A percentile compares a stretch with the other conserved stretches of the same genome.
Evolutionary conservation across 2,888 invertebrate genomes (phyloP).

Genomic region (Drosophila borborema): DNA sequence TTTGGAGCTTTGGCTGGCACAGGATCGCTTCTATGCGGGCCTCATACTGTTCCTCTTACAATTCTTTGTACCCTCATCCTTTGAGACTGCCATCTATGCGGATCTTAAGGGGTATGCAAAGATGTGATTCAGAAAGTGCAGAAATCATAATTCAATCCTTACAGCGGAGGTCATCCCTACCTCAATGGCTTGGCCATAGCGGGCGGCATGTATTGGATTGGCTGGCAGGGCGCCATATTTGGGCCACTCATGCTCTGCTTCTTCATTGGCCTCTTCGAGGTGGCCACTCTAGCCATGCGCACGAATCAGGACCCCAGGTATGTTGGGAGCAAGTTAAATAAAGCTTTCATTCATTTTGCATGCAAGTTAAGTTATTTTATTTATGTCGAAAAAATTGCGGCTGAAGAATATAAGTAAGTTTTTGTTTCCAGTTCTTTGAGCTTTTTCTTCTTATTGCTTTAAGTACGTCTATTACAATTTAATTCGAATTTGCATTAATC

Average conservation of each 20-base stretch:
- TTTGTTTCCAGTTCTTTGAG: not conserved
- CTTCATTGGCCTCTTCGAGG: constrained; percentile 95
- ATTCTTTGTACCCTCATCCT: constrained; percentile 94
- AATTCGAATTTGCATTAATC: not conserved
- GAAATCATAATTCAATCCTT: not conserved
- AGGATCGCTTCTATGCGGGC: constrained; percentile 93
- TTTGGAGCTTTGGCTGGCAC: constrained; percentile 96
- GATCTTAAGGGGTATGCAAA: constrained; percentile 95
- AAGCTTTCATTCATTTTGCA: constrained; percentile 43
- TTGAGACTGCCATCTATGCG: constrained; percentile 97
- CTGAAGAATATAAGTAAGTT: constrained; percentile 61
- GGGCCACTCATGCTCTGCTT: constrained; percentile 98
- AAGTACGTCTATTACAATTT: not conserved
- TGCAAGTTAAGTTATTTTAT: constrained; percentile 50
- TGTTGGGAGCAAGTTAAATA: constrained; percentile 22
- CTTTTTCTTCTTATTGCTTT: not conserved
- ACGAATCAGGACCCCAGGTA: constrained; percentile 82
- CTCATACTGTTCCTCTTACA: constrained; percentile 92
- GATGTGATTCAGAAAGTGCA: not conserved
- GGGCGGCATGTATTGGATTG: constrained; percentile 98
- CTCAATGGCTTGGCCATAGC: constrained; percentile 98
- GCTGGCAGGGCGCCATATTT: constrained; percentile 98
- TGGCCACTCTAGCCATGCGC: constrained; percentile 90
- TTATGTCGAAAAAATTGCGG: constrained; percentile 41
- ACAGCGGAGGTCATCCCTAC: constrained; percentile 97